These are phyloP conservation scores for Odobenus rosmarus DNA, from an alignment of 2,113 vertebrate genomes.

Conservation along the genomic window DNA sequence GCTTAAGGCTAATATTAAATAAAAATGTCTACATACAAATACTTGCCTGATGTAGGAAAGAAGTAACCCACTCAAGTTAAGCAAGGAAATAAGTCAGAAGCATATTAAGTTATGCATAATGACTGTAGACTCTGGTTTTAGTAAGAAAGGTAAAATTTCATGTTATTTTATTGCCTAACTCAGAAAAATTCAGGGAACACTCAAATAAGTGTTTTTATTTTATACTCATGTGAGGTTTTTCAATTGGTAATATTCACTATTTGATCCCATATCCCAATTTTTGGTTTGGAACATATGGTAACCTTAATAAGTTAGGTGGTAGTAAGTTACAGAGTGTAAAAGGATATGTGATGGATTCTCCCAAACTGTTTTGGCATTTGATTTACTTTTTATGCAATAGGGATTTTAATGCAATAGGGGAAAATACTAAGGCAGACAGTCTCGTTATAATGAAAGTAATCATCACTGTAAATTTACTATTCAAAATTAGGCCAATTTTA, in stretches of 20 bases:
- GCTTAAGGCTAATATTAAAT: neutral
- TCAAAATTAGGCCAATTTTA: neutral
- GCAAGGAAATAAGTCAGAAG: neutral
- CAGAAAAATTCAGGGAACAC: neutral
- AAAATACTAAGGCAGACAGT: neutral
- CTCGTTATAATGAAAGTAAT: neutral
- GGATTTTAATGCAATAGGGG: neutral
- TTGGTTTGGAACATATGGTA: neutral
- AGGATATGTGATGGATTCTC: neutral
- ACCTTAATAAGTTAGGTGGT: neutral
- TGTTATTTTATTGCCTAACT: slow-evolving; percentile 7
- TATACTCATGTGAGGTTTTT: neutral
- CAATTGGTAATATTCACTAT: neutral
- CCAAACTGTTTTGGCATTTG: neutral
- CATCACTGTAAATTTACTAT: neutral
- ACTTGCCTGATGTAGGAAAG: neutral
- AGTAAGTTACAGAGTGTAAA: neutral
- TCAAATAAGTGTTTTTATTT: neutral
- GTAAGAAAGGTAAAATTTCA: neutral
- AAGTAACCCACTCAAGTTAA: neutral
- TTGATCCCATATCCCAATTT: neutral
- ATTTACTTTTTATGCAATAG: neutral
- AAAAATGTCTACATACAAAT: neutral
- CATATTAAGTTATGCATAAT: neutral
- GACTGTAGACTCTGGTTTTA: neutral